Evolutionary conservation across 2,113 vertebrate genomes (phyloP).

Genomic region (Xiphias gladius): DNA sequence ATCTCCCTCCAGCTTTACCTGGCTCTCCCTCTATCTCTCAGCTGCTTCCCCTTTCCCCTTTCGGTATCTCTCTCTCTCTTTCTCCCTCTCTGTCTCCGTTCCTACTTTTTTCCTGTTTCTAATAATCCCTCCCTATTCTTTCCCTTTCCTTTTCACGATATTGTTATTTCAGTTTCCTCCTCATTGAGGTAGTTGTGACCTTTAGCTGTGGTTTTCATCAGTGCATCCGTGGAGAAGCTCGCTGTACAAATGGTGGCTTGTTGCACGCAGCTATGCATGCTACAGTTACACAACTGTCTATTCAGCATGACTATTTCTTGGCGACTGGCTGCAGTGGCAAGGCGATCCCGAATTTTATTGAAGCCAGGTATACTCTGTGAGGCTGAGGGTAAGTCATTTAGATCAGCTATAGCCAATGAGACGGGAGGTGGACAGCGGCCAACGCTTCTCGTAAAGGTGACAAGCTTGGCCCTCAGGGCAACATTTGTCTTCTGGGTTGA

Average conservation of each 20-base stretch:
- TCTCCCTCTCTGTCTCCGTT: background rate
- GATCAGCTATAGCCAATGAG: background rate
- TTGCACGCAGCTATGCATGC: too few relatives aligned
- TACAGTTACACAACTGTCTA: too few relatives aligned
- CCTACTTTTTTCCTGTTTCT: background rate
- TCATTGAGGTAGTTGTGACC: constrained; percentile 1
- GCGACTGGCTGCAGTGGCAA: too few relatives aligned
- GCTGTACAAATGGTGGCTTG: background rate
- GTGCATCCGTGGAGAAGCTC: background rate
- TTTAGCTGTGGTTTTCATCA: constrained; percentile 2
- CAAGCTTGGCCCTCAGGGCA: background rate
- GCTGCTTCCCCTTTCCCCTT: background rate
- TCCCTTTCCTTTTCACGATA: background rate
- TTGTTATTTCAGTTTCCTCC: background rate
- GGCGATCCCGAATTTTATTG: background rate
- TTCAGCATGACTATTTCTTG: too few relatives aligned
- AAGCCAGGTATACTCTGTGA: too few relatives aligned
- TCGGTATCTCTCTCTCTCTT: background rate
- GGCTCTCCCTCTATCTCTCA: background rate
- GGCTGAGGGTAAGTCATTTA: background rate
- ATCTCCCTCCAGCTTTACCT: background rate
- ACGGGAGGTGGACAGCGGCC: too few relatives aligned
- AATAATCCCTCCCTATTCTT: background rate
- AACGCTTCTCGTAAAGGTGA: background rate
- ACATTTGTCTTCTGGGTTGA: background rate